Evolutionary conservation across 2,113 vertebrate species (phyloP).

Genomic region (Pteropus alecto): DNA sequence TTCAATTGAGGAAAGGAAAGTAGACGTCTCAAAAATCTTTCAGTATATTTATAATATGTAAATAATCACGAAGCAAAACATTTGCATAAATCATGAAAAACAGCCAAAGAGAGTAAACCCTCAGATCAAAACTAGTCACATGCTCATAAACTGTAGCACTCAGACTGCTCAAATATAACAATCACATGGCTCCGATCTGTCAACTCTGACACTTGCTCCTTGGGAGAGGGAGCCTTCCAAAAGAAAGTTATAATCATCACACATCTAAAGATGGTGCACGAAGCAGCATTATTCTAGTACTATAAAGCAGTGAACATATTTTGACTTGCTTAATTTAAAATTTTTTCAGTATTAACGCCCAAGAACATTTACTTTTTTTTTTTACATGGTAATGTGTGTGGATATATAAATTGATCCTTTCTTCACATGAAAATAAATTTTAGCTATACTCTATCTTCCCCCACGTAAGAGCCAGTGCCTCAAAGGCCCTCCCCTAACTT

Average conservation of each 20-base stretch:
- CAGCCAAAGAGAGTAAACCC: not conserved
- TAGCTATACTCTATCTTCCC: not conserved
- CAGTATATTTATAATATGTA: not conserved
- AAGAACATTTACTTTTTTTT: not conserved
- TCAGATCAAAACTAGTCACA: not conserved
- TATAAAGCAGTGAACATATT: not conserved
- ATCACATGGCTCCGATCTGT: not conserved
- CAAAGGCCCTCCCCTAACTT: not conserved
- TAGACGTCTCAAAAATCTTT: not conserved
- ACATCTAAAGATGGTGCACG: not conserved
- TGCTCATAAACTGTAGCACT: conserved; percentile 1
- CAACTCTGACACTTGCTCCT: not conserved
- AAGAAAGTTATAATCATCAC: not conserved
- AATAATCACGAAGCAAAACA: not conserved
- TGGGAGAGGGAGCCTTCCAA: not conserved
- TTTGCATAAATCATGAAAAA: not conserved
- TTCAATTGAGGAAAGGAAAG: not conserved
- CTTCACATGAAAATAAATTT: not conserved
- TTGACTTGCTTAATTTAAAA: not conserved
- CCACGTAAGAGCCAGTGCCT: not conserved
- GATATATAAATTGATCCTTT: not conserved
- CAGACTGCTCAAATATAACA: not conserved
- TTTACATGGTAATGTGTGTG: not conserved
- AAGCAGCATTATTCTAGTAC: not conserved
- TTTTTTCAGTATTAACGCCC: not conserved